Evolutionary conservation across 2,888 invertebrate species (phyloP).

Genomic region (Drosophila algonquin): DNA sequence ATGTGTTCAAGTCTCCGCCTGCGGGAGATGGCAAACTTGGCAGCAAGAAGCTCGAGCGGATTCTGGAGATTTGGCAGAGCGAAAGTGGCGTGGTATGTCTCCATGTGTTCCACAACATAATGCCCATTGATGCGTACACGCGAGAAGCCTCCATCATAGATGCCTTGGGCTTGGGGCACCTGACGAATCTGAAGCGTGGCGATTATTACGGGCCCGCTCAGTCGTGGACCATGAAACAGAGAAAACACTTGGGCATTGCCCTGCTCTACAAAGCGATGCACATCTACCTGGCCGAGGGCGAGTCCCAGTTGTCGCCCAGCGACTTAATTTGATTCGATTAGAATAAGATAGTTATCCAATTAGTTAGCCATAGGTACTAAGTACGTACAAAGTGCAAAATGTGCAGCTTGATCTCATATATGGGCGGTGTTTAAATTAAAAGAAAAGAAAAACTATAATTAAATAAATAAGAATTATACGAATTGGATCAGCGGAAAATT

Average conservation of each 20-base stretch:
- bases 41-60: slow-evolving; percentile 89
- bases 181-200: slow-evolving; percentile 92
- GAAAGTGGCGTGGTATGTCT: slow-evolving; percentile 94
- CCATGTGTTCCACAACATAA: slow-evolving; percentile 94
- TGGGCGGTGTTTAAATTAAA: background rate
- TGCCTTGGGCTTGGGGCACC: slow-evolving; percentile 89
- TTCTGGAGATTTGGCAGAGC: slow-evolving; percentile 94
- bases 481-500: background rate
- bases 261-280: slow-evolving; percentile 92
- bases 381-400: slow-evolving; percentile 63
- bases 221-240: slow-evolving; percentile 89
- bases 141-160: slow-evolving; percentile 98
- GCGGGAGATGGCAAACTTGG: slow-evolving; percentile 44
- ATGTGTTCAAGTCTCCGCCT: slow-evolving; percentile 74
- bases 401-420: slow-evolving; percentile 54
- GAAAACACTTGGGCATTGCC: slow-evolving; percentile 90
- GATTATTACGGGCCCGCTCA: slow-evolving; percentile 92
- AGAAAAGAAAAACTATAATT: background rate
- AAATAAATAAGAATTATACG: background rate
- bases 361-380: slow-evolving; percentile 49
- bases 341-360: background rate
- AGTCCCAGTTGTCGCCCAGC: slow-evolving; percentile 92
- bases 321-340: slow-evolving; percentile 85
- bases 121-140: slow-evolving; percentile 96
- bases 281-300: slow-evolving; percentile 94